Base-by-base conservation (phyloP, 92 coral and sea anemone species). In the Phymanthus crucifer region DNA sequence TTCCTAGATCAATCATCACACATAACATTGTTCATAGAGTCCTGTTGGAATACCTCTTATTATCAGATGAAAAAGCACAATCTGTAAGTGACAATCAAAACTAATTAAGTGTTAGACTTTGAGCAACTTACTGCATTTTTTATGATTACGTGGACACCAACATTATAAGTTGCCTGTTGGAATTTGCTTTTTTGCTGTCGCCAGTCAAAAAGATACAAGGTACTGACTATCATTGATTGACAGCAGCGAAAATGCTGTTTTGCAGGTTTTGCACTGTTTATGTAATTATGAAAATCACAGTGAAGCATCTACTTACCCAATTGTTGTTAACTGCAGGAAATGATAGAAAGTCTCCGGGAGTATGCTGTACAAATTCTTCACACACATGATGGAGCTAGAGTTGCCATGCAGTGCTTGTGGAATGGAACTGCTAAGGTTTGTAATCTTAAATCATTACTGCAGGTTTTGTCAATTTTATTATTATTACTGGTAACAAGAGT, bases 361-460 rank as follows among this genome's bases (percentile, higher is more conserved):
- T 83, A 81, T 80, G 92, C 83, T 26, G 94, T 94, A 9, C 80
- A 86, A 3, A 92, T 92, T 34, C 98, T 94, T 50, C 98, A 94
- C 77, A 94, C 98, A 3, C 94, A 89, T 56, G 98, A 92, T 72
- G 98, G 98, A 33, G 92, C 98, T 1, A 85, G 93, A 54, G 95
- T 94, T 19, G 97, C 94, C 11, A 94, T 94, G 98, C 89, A 89
- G 52, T 89, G 98, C 61, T 69, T 94, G 40, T 94, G 98, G 98
- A 89, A 84, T 84, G 97, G 97, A 36, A 88, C 94, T 36, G 74
- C 93, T 23, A 94, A 94, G 92, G 98, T 92, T 71, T 37, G 80
- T 48, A 45, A 54, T 54, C 27, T 14, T 21, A 54, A 54, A 54
- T 21, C n/a, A 24, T 1, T 9, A 54, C 64, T 61, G 68, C 10